These are phyloP conservation scores for Bombus ignitus DNA, from an alignment of 1,140 invertebrate species.

Conservation along the genomic window DNA sequence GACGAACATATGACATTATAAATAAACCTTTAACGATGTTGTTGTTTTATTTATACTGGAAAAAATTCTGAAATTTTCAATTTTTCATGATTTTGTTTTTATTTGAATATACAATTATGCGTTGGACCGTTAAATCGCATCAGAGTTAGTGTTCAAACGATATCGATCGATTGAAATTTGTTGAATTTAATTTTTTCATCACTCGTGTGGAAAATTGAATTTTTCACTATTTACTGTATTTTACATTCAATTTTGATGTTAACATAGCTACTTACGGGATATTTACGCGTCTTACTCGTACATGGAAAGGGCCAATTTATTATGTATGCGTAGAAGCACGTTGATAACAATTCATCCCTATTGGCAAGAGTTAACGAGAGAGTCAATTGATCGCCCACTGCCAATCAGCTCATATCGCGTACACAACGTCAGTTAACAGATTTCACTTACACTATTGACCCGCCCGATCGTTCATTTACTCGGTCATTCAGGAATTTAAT, in stretches of 20 bases:
- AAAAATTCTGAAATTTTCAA: background rate
- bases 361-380: conserved; percentile 77
- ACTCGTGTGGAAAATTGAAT: background rate
- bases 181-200: background rate
- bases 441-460: conserved; percentile 80
- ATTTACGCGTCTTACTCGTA: conserved; percentile 43
- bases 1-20: background rate
- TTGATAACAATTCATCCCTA: conserved; percentile 78
- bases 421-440: conserved; percentile 74
- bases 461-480: conserved; percentile 63
- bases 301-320: conserved; percentile 70
- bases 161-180: background rate
- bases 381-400: conserved; percentile 81
- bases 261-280: conserved; percentile 36
- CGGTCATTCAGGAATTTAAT: conserved; percentile 67
- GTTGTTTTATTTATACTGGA: background rate
- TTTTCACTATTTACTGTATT: background rate
- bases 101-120: conserved; percentile 9
- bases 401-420: conserved; percentile 74
- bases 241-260: conserved; percentile 32
- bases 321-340: conserved; percentile 76
- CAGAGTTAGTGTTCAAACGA: background rate
- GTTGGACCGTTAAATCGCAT: background rate
- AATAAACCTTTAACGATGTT: background rate
- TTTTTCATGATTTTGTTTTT: background rate